Base-by-base conservation (phyloP, 35 echinoderm and acorn worm species). In the Holothuria glaberrima region DNA sequence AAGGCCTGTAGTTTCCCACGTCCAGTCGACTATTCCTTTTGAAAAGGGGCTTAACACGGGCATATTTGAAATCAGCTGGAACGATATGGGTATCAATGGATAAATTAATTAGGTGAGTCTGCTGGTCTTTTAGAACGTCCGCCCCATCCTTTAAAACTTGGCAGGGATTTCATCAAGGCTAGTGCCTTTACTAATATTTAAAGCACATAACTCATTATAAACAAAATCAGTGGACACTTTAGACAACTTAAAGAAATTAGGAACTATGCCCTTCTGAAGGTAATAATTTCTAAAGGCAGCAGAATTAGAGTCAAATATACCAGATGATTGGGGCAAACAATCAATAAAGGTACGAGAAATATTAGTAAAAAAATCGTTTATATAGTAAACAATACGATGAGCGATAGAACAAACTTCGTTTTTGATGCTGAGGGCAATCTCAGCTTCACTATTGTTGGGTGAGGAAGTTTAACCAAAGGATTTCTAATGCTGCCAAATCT, bases 101-200 rank as follows among this genome's bases (percentile, higher is more conserved):
- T 69, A 34, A 27, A 69, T 69, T 24, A 30, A 69, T 69, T 69
- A 69, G 4, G 66, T 69, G 66, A 34, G 66, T 17, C 26, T 7
- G 9, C 20, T 27, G 32, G 26, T 69, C 66, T 69, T 69, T 69
- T 30, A 69, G 7, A 7, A 69, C 32, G 66, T 12, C 32, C 1
- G 66, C 7, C 0, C 66, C 66, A 69, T 69, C 66, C 66, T 17
- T 34, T 34, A 17, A 69, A 69, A 67, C 21, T 30, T n/a, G 16
- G 66, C 66, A 69, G 66, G 66, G 66, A 69, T 69, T 30, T 69
- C 32, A 69, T 69, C 66, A 7, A 69, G 25, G 25, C 66, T 17
- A 7, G 66, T 69, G 32, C 66, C 5, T 34, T 69, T 69, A 12
- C 66, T 69, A 30, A n/a, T 69, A 34, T 69, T 69, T 27, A 69